phyloP scores from a whole-genome alignment of 1,140 invertebrate species.

The Aphidius ervi region DNA sequence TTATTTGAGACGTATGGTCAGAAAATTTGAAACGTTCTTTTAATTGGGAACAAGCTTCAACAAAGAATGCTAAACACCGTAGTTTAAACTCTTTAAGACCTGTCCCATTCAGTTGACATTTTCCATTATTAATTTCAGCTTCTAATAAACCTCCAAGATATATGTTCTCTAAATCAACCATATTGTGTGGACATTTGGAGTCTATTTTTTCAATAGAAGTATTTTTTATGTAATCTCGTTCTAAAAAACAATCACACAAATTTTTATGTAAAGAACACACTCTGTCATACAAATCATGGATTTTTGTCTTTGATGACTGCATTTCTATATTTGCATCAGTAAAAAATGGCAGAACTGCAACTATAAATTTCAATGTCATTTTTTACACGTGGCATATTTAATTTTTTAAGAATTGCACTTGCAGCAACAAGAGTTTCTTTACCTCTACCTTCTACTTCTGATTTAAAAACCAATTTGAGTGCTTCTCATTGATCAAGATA shows the following conservation, averaged over 20 bases:
- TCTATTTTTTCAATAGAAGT: constrained; percentile 5
- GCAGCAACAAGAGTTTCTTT: background rate
- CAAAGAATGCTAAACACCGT: constrained; percentile 7
- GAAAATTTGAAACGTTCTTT: constrained; percentile 3
- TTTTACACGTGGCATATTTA: constrained; percentile 6
- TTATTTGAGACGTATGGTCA: constrained; percentile 1
- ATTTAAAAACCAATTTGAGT: constrained; percentile 21
- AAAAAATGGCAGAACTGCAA: constrained; percentile 17
- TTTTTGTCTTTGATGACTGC: constrained; percentile 25
- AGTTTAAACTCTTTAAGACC: background rate
- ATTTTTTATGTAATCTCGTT: constrained; percentile 16
- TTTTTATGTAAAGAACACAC: constrained; percentile 20
- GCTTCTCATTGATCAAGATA: constrained; percentile 25
- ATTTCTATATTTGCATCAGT: constrained; percentile 22
- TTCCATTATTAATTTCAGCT: background rate
- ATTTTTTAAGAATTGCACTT: constrained; percentile 12
- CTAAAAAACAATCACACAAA: constrained; percentile 24
- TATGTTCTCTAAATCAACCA: constrained; percentile 2
- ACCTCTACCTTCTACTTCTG: constrained; percentile 8
- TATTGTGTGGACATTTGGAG: background rate
- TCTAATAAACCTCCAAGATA: constrained; percentile 6
- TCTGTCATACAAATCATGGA: constrained; percentile 20
- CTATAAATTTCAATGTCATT: constrained; percentile 18
- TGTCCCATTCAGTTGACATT: background rate
- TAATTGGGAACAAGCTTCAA: constrained; percentile 3